Conservation (phyloP, 2,797 vertebrate species). For the Platalea minor region DNA sequence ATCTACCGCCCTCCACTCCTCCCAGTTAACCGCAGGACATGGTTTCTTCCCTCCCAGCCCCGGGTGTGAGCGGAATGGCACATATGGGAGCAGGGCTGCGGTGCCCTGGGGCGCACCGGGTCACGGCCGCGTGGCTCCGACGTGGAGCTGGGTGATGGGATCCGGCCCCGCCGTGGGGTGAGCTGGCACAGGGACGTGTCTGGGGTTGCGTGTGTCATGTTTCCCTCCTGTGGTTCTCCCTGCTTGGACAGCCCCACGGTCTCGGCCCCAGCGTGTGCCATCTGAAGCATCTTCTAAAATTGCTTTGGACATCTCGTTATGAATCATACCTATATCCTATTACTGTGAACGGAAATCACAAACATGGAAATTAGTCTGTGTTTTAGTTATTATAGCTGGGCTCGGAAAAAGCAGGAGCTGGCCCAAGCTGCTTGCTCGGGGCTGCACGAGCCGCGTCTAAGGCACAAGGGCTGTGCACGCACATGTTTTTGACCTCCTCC, state of each 20-base stretch:
- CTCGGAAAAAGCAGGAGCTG: conserved; percentile 52
- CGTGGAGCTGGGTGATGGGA: neutral
- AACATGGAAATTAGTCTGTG: neutral
- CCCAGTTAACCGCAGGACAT: neutral
- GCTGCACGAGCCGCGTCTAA: neutral
- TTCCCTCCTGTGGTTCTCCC: neutral
- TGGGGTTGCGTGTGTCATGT: neutral
- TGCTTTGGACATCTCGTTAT: neutral
- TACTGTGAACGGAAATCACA: neutral
- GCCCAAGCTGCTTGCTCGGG: conserved; percentile 41
- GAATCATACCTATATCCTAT: conserved; percentile 42
- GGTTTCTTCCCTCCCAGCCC: neutral
- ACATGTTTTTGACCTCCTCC: neutral
- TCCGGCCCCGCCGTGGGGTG: fast-evolving
- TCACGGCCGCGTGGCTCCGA: fast-evolving
- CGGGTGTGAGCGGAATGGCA: neutral
- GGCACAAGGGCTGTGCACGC: neutral
- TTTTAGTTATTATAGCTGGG: neutral
- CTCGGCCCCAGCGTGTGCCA: neutral
- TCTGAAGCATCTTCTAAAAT: conserved; percentile 36
- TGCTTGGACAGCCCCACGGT: fast-evolving
- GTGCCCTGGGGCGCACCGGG: neutral
- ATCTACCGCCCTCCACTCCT: neutral
- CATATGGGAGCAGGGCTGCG: neutral
- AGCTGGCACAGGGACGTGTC: neutral